Evolutionary conservation across 2,113 vertebrate species (phyloP).

Genomic region (Corynorhinus townsendii): DNA sequence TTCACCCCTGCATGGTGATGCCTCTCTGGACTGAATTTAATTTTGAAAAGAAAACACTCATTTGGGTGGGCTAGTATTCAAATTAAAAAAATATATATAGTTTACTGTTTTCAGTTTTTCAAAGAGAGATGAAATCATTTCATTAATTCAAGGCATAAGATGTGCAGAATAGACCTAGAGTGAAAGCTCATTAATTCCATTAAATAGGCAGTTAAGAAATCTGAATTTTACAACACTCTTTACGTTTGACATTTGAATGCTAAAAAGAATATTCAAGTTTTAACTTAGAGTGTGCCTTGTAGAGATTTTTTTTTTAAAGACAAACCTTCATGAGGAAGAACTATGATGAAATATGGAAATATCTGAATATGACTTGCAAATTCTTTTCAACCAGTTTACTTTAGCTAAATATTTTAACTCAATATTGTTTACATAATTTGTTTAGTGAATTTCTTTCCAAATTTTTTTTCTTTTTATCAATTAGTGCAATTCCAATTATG

Average conservation of each 20-base stretch:
- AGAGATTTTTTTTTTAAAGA: not conserved
- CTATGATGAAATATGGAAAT: not conserved
- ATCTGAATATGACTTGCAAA: not conserved
- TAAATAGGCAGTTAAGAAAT: not conserved
- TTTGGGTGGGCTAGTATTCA: not conserved
- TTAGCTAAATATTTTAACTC: not conserved
- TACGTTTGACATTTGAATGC: slow-evolving; percentile 1
- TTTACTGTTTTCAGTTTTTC: not conserved
- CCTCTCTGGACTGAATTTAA: not conserved
- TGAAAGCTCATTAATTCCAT: not conserved
- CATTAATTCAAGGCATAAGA: not conserved
- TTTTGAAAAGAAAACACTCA: not conserved
- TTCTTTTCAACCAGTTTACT: not conserved
- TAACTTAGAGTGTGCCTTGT: not conserved
- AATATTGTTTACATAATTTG: not conserved
- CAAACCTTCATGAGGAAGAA: not conserved
- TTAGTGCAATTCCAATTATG: not conserved
- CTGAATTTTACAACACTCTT: not conserved
- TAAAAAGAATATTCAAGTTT: not conserved
- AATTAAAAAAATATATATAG: not conserved
- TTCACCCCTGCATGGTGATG: not conserved
- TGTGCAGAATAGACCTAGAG: not conserved
- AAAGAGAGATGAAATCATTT: not conserved
- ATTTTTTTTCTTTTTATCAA: not conserved
- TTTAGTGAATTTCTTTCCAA: not conserved